Conservation (phyloP, 2,888 invertebrate species). For the Macrosoma leucophasiata region DNA sequence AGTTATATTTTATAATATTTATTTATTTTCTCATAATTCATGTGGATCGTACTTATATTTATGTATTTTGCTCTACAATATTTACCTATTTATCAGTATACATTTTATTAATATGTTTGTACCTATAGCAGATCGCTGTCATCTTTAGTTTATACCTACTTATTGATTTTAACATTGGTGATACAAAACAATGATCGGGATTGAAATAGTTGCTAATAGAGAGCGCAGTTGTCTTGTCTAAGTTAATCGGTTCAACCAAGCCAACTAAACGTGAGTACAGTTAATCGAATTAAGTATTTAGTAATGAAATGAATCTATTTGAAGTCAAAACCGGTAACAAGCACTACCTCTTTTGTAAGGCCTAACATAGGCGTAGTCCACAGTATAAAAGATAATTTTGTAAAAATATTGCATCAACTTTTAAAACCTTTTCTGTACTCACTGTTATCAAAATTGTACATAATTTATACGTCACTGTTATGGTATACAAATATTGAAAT, state of each 20-base stretch:
- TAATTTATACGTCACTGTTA: slow-evolving; percentile 21
- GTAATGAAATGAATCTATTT: slow-evolving; percentile 5
- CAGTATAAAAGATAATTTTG: slow-evolving; percentile 37
- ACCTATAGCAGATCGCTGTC: slow-evolving; percentile 24
- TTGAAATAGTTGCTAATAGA: too few relatives aligned
- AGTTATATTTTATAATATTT: slow-evolving; percentile 5
- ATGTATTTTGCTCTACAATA: slow-evolving; percentile 12
- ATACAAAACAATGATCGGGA: too few relatives aligned
- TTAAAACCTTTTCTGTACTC: slow-evolving; percentile 45
- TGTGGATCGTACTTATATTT: slow-evolving; percentile 12
- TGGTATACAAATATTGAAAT: slow-evolving; percentile 23
- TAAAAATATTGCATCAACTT: slow-evolving; percentile 34
- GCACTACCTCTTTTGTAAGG: slow-evolving; percentile 40
- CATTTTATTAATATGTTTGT: slow-evolving; percentile 27
- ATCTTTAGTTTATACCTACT: slow-evolving; percentile 14
- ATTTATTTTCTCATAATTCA: slow-evolving; percentile 7
- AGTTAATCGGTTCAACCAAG: too few relatives aligned
- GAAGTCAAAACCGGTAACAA: slow-evolving; percentile 30
- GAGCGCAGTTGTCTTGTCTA: too few relatives aligned
- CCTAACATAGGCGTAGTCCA: slow-evolving; percentile 40
- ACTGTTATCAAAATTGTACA: slow-evolving; percentile 34
- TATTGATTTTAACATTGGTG: too few relatives aligned
- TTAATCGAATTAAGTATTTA: too few relatives aligned
- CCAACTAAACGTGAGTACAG: too few relatives aligned
- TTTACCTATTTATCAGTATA: slow-evolving; percentile 17